Conservation (phyloP, 2,888 invertebrate genomes). For the Drosophila antonietae region DNA sequence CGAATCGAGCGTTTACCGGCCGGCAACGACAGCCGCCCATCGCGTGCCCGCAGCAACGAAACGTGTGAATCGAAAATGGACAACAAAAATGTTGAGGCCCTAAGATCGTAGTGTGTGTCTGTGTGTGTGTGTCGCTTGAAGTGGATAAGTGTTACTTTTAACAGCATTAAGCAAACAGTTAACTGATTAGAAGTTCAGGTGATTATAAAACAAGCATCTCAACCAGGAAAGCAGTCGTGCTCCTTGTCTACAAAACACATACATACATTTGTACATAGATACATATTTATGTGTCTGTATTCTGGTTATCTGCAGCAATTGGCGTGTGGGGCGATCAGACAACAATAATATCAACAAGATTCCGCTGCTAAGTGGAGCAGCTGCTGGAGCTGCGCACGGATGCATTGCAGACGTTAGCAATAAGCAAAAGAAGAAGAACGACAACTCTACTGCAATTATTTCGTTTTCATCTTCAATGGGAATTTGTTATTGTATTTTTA, state of each 20-base stretch:
- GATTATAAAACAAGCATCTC: conserved; percentile 49
- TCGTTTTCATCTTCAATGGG: conserved; percentile 29
- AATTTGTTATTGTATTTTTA: conserved; percentile 26
- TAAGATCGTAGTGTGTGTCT: conserved; percentile 11
- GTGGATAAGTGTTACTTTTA: conserved; percentile 67
- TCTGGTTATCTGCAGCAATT: conserved; percentile 40
- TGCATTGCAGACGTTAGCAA: conserved; percentile 7
- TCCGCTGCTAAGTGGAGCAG: conserved; percentile 39
- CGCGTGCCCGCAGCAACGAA: conserved; percentile 62
- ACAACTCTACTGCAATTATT: conserved; percentile 35
- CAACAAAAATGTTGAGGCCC: conserved; percentile 27
- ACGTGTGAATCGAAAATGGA: conserved; percentile 33
- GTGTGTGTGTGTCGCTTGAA: conserved; percentile 10
- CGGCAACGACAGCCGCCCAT: conserved; percentile 54
- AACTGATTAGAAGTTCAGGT: conserved; percentile 52
- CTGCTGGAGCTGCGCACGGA: conserved; percentile 15
- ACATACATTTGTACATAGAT: not conserved
- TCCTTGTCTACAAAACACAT: conserved; percentile 9
- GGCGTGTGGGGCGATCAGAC: conserved; percentile 54
- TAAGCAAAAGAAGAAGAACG: conserved; percentile 3
- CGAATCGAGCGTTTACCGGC: conserved; percentile 64
- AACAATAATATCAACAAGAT: conserved; percentile 14
- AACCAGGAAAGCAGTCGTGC: conserved; percentile 8
- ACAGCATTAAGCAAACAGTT: conserved; percentile 66
- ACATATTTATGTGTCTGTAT: not conserved